Base-by-base conservation (phyloP, 1,140 invertebrate genomes). In the Drepana arcuata region DNA sequence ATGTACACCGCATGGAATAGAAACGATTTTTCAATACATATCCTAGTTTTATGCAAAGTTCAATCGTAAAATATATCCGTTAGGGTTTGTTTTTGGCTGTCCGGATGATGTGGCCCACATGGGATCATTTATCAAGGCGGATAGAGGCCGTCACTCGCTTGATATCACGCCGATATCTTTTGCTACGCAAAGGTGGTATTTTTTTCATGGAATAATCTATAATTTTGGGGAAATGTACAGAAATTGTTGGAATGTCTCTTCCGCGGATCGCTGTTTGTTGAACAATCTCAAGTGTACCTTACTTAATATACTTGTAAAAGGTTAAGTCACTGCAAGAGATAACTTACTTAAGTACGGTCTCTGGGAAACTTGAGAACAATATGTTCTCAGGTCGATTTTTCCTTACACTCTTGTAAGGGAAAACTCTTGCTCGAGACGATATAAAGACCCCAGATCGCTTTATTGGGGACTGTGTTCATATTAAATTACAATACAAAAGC, bases 161-260 rank as follows among this genome's bases (percentile, higher is more conserved):
- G 59, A 66, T 66, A 66, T 45, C 44, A 42, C 51, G 46, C 46
- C 47, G 50, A 60, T 58, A 60, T 48, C 41, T 47, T 28, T n/a
- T n/a, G n/a, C n/a, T n/a, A 41, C 54, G 48, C 48, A 51, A 59
- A 56, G 55, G 60, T 60, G 53, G 54, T 64, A 60, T 64, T 64
- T 54, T 58, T 50, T 40, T 37, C 12, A 18, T 16, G 16, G 11
- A 18, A 11, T 44, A 41, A 48, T 28, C 31, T 41, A 34, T 29
- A 21, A 31, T 28, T 41, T 16, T 33, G 30, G 3, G 25, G 34
- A 23, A 43, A n/a, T n/a, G n/a, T n/a, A n/a, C n/a, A n/a, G n/a
- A n/a, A n/a, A 15, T 31, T 31, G 28, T 30, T 10, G 21, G n/a
- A 31, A 10, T 11, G 24, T 4, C 4, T 4, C 18, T 5, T 5